Base-by-base conservation (phyloP, 2,888 invertebrate genomes). In the Gymnocheta viridis region DNA sequence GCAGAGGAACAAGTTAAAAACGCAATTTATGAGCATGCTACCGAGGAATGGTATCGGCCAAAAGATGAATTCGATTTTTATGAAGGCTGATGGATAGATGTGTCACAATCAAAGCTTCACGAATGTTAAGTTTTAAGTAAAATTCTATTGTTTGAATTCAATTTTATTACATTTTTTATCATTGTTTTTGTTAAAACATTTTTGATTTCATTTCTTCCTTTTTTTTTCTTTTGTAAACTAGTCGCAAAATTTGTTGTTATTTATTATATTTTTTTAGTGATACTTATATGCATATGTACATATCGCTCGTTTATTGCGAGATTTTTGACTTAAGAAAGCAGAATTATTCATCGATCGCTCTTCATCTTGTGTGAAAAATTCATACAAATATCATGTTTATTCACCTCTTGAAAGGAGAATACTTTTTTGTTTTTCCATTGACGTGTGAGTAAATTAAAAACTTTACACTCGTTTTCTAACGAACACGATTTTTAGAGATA, bases 21-120 rank as follows among this genome's bases (percentile, higher is more conserved):
- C 10, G 93, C 94, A 12, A 93, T 94, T 49, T 94, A 94, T 82
- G 93, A 94, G 78, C 94, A 94, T 85, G 94, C 94, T 2, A 94
- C 94, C 0, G 92, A 94, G 47, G 94, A 94, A 86, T 94, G 94
- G 94, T 94, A 94, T 89, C 88, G 92, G 32, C 92, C 91, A 10
- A 89, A 88, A 6, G 91, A 92, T 74, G 91, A 92, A 29, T 88
- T 88, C 54, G 91, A 91, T 70, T 87, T 89, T 41, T 88, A 88
- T 60, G 90, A 91, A 77, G 89, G 86, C 29, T 90, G 86, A 84
- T 51, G 2, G 0, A 0, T 51, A 5, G 0, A 0, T 12, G 14
- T 5, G 14, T 27, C 10, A 22, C 14, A 4, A 4, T 29, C 12
- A 38, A 12, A 22, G 7, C n/a, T n/a, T n/a, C 38, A 38, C 17